Evolutionary conservation across 2,113 vertebrate genomes (phyloP), one percentile per base, ranked within the genome.

Genomic region (Suricata suricatta): DNA sequence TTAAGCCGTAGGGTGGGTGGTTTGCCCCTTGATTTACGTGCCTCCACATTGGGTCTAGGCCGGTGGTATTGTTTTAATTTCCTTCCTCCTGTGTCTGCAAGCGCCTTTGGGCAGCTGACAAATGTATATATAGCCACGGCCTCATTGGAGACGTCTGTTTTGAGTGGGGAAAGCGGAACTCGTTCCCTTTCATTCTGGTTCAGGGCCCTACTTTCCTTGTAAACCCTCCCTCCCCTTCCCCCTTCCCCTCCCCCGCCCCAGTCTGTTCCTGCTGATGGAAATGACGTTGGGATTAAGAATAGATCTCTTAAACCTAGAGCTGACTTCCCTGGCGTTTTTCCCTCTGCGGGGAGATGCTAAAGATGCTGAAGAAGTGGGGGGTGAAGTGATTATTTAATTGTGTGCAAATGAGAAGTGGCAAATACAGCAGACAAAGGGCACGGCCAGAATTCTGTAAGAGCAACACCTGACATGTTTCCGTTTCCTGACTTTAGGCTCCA

Each of bases 321-420:
- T 72, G 79, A 64, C 88, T 97, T 97, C 71, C 52, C 74, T 41
- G 71, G 6, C 6, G 63, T 89, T 86, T 88, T 64, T 88, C 60
- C 81, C 82, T 44, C 83, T 31, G 90, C 92, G n/a, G 57, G 95
- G 92, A 93, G 93, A 92, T 88, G 97, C 95, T 96, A 6, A 84
- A 91, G 98, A 76, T 88, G 96, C 85, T 66, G 35, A 74, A 95
- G 97, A 98, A 95, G 96, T 97, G 23, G 96, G 82, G 41, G 64
- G 93, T 97, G 96, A 95, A 98, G 97, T 97, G 98, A 98, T 98
- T 96, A 98, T 98, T 98, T 98, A 98, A 98, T 98, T 98, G 97
- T 99, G 98, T 96, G 98, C 98, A 98, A 97, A 97, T 96, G 94
- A 98, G 96, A 57, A 69, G 68, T 81, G 54, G 97, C 89, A 97